Percentiles rank a stretch among this genome's conserved stretches.
phyloP scores from a whole-genome alignment of 2,797 vertebrate genomes.

The Oreochromis grahami region DNA sequence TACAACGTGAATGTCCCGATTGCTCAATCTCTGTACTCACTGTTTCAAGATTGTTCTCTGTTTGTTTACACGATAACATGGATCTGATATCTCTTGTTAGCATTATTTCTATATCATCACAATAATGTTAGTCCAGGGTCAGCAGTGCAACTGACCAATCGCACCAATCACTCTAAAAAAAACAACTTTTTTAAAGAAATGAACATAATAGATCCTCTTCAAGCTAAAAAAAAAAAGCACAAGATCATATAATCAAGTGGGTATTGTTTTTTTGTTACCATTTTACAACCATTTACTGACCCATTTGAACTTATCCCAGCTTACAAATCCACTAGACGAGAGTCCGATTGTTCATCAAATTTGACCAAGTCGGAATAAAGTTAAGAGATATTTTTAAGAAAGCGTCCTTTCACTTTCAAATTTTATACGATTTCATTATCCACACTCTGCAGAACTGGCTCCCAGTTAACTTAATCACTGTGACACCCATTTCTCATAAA shows the following conservation, averaged over 20 bases:
- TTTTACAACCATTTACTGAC: not conserved
- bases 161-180: not conserved
- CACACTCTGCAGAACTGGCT: conserved; percentile 56
- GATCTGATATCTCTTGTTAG: not conserved
- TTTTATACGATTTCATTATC: conserved; percentile 67
- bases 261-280: not conserved
- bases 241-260: not conserved
- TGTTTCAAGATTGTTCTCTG: not conserved
- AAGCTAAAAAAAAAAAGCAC: not conserved
- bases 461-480: conserved; percentile 67
- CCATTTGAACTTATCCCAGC: not conserved
- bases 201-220: not conserved
- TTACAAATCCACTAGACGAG: not conserved
- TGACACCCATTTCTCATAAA: conserved; percentile 69
- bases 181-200: not conserved
- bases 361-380: not conserved
- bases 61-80: not conserved
- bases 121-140: not conserved
- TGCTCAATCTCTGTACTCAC: not conserved
- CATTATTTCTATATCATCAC: not conserved
- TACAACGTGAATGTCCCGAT: not conserved
- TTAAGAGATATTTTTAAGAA: conserved; percentile 18
- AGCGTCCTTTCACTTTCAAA: conserved; percentile 58
- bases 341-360: not conserved
- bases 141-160: not conserved